Base-by-base conservation (phyloP, 2,113 vertebrate genomes). In the Mola mola region DNA sequence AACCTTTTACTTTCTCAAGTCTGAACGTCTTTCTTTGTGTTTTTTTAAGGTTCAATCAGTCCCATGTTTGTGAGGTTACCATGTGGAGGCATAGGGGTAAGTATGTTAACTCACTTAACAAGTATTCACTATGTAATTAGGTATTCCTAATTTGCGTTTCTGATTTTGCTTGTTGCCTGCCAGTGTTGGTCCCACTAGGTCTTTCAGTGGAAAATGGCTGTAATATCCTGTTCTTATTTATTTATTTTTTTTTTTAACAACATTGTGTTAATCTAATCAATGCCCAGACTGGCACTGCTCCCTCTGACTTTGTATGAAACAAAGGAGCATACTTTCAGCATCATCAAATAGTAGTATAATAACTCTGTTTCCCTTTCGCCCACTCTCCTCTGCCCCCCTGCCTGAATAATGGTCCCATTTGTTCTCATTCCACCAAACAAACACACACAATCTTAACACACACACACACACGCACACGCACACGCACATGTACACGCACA, bases 21-120 rank as follows among this genome's bases (percentile, higher is more conserved):
- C 10, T 53, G 7, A 17, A 4, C 43, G 20, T 56, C 5, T 3
- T 31, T 25, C 52, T 6, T 55, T 7, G 3, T 31, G 24, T 59
- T 4, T 62, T 7, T 59, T 31, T 55, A 89, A 98, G 96, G 95
- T 89, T 97, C 96, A 0, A 84, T 95, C 37, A 95, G 94, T 3
- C 95, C 96, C 0, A 93, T 96, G 93, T 99, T 98, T 46, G 96
- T 98, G 85, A 92, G 95, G 83, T 94, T 99, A 75, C 96, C 97
- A 19, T 99, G 97, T 3, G 97, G 97, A 53, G 97, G 97, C 64
- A 91, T 99, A 0, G 97, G 97, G 90, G 97, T 98, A 87, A 97
- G 97, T 95, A 24, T 6, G 10, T 16, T 9, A n/a, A 26, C 9
- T 71, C 72, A 47, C 48, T 60, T 46, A 15, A 46, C 37, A 66